Percentiles rank a stretch among this genome's conserved stretches.
Evolutionary conservation across 2,113 vertebrate species (phyloP).

Genomic region (Ploceus nigricollis): DNA sequence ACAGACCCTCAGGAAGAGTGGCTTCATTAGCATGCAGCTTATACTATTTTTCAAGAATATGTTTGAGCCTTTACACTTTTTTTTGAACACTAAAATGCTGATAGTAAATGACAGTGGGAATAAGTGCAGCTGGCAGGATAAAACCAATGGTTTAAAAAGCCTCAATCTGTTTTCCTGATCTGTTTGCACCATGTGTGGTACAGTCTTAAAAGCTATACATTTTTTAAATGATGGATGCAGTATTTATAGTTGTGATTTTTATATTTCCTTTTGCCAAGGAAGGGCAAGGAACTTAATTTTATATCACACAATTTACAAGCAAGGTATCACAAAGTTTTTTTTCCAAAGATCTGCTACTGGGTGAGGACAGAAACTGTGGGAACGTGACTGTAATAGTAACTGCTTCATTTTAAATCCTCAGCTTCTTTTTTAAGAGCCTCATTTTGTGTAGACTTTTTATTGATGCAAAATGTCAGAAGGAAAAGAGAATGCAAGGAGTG

Average conservation of each 20-base stretch:
- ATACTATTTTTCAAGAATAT: constrained; percentile 34
- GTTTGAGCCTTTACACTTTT: constrained; percentile 29
- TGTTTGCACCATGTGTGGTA: constrained; percentile 35
- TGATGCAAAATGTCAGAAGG: neutral
- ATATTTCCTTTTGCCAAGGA: constrained; percentile 20
- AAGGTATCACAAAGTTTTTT: neutral
- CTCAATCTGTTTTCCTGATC: constrained; percentile 62
- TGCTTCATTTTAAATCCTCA: neutral
- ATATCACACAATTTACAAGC: neutral
- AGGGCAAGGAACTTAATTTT: constrained; percentile 42
- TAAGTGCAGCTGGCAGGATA: constrained; percentile 49
- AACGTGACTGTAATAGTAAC: neutral
- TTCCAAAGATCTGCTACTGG: neutral
- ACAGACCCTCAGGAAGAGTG: constrained; percentile 45
- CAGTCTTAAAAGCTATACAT: constrained; percentile 24
- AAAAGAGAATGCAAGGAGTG: neutral
- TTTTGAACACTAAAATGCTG: constrained; percentile 41
- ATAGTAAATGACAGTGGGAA: constrained; percentile 53
- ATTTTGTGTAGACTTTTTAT: neutral
- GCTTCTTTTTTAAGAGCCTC: neutral
- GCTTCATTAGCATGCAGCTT: constrained; percentile 52
- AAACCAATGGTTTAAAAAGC: constrained; percentile 52
- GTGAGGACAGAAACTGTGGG: neutral
- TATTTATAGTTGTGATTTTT: constrained; percentile 32
- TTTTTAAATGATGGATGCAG: neutral